phyloP scores from a whole-genome alignment of 2,113 vertebrate species.

The Ancistrus triradiatus region DNA sequence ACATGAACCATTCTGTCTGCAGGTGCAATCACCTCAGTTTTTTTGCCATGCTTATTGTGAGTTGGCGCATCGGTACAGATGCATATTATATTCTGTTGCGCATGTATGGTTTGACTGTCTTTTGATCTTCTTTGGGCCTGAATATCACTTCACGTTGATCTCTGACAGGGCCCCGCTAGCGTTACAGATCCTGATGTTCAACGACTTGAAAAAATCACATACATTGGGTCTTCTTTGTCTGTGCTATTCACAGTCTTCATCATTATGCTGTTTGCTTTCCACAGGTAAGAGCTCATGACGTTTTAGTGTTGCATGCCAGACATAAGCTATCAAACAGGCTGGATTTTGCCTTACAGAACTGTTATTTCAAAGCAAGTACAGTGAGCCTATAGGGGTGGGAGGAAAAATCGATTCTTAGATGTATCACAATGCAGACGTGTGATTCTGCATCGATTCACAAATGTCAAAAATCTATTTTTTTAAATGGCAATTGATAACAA shows the following conservation, averaged over 20 bases:
- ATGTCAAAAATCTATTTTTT: too few species aligned
- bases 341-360: too few species aligned
- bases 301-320: too few species aligned
- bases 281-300: conserved; percentile 75
- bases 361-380: too few species aligned
- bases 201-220: conserved; percentile 66
- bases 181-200: conserved; percentile 48
- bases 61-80: neutral
- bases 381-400: too few species aligned
- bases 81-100: neutral
- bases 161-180: neutral
- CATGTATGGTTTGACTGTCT: neutral
- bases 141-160: neutral
- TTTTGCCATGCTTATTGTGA: conserved; percentile 86
- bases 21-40: conserved; percentile 81
- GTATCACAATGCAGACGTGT: too few species aligned
- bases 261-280: conserved; percentile 59
- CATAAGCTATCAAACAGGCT: too few species aligned
- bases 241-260: conserved; percentile 65
- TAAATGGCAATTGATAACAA: too few species aligned
- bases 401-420: too few species aligned
- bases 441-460: too few species aligned
- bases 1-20: conserved; percentile 58
- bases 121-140: neutral
- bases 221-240: conserved; percentile 69